Conservation (phyloP, 2,113 vertebrate species). For the Sorex araneus region DNA sequence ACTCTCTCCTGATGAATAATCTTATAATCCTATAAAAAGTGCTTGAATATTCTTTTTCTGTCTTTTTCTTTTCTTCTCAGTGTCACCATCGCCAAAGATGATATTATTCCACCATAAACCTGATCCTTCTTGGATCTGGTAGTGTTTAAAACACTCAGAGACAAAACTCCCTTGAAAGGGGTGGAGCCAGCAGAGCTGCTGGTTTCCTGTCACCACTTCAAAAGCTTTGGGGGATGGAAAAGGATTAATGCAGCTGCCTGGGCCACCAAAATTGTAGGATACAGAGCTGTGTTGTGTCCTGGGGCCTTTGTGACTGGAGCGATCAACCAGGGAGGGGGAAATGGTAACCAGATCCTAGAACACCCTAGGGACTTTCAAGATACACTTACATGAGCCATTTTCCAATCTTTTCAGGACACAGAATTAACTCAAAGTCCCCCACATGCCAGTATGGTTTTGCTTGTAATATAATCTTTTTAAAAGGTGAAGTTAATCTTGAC, state of each 20-base stretch:
- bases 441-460: conserved; percentile 36
- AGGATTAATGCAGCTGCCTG: neutral
- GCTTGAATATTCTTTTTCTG: neutral
- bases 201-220: conserved; percentile 67
- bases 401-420: conserved; percentile 23
- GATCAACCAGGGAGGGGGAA: conserved; percentile 39
- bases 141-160: conserved; percentile 57
- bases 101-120: conserved; percentile 1
- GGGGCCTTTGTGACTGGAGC: neutral
- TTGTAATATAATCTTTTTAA: conserved; percentile 74
- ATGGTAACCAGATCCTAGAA: conserved; percentile 54
- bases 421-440: conserved; percentile 51
- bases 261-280: neutral
- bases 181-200: neutral
- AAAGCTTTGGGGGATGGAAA: conserved; percentile 18
- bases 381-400: conserved; percentile 50
- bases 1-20: neutral
- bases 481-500: conserved; percentile 77
- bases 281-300: neutral
- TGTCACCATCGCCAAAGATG: conserved; percentile 46
- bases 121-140: conserved; percentile 51
- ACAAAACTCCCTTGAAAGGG: conserved; percentile 29
- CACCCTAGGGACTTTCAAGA: conserved; percentile 39
- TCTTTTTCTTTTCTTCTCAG: conserved; percentile 14
- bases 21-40: neutral